Evolutionary conservation across 92 coral and sea anemone species (phyloP), one percentile per base, ranked within the genome.

Genomic region (Muricea muricata): DNA sequence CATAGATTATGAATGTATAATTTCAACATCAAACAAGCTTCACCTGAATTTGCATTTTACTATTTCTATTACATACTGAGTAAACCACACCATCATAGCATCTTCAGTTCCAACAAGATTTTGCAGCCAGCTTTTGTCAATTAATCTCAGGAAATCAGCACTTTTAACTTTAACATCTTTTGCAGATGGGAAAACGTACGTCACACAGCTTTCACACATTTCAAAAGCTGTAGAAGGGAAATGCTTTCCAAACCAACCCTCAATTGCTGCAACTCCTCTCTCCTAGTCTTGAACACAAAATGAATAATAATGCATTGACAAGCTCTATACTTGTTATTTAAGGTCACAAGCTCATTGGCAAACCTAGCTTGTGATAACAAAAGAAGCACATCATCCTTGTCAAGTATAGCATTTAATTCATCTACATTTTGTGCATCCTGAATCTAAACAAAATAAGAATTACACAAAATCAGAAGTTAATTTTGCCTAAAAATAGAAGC

Each of bases 311-410:
- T 57, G 47, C 82, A 75, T 18, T 84, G 87, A 50, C 81, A 73
- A 42, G 87, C 87, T 56, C 87, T 74, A 29, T 57, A 37, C 73
- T 47, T 84, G 54, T 75, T 84, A 39, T 23, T 65, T 25, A 84
- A 14, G n/a, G 40, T 84, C 26, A 84, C 55, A 9, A 73, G 23
- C 35, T 84, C 87, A 84, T 56, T 50, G 0, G 72, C 56, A 45
- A 84, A 84, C 35, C 87, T 84, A 47, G 86, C 86, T 69, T 82
- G 86, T n/a, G 21, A 34, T 25, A 82, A 57, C 42, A 82, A 33
- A 24, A 82, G 46, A 30, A 10, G 68, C 7, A 82, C 60, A 25
- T 82, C 80, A 70, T 82, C 86, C 15, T 82, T 82, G 11, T 17
- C 30, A 10, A 82, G 40, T 31, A 25, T 66, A 21, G 31, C 30